Evolutionary conservation across 2,797 vertebrate genomes (phyloP).

Genomic region (Sphenopsis melanotis): DNA sequence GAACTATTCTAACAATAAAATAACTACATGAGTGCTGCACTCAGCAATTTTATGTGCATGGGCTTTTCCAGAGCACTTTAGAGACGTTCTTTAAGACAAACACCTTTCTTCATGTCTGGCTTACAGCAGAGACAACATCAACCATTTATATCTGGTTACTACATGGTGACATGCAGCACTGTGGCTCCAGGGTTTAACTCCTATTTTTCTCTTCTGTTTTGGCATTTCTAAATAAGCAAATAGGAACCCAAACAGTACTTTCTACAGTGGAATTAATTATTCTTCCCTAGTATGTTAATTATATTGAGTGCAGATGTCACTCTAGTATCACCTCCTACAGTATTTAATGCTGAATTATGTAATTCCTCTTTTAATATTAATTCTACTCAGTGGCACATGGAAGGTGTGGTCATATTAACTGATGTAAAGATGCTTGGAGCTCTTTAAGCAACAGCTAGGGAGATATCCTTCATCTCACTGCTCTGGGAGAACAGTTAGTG

Average conservation of each 20-base stretch:
- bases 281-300: not conserved
- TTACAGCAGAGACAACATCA: not conserved
- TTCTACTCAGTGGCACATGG: not conserved
- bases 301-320: not conserved
- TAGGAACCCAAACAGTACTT: not conserved
- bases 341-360: not conserved
- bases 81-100: not conserved
- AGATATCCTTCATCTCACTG: not conserved
- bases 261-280: not conserved
- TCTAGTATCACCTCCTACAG: not conserved
- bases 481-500: not conserved
- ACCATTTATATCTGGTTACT: not conserved
- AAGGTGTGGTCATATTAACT: not conserved
- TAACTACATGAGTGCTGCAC: not conserved
- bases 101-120: not conserved
- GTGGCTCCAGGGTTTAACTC: not conserved
- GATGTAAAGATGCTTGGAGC: not conserved
- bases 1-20: not conserved
- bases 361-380: not conserved
- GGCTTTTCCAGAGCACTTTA: not conserved
- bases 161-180: not conserved
- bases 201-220: not conserved
- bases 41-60: not conserved
- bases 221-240: not conserved
- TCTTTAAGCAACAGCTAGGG: not conserved